A percentile compares a stretch with the other conserved stretches of the same genome.
Conservation (phyloP, 2,888 invertebrate species). For the Tenthredo scrophulariae region DNA sequence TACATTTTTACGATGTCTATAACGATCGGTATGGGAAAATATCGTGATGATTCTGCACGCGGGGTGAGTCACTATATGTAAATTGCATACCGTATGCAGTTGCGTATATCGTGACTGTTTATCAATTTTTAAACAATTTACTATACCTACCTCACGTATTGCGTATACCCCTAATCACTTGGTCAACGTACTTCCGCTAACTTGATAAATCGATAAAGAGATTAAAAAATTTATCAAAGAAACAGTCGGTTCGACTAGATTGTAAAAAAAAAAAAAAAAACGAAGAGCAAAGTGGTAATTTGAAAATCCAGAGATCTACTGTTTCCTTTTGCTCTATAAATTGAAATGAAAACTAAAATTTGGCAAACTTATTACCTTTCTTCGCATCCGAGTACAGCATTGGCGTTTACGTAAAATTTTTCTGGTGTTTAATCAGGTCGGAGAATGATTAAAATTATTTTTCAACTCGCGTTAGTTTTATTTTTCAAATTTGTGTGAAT, state of each 20-base stretch:
- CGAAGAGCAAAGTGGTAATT: not conserved
- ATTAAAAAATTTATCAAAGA: not conserved
- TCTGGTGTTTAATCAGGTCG: too few species aligned
- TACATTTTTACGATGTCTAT: not conserved
- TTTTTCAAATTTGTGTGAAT: too few species aligned
- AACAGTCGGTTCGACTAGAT: not conserved
- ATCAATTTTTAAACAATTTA: slow-evolving; percentile 21
- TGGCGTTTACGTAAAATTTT: too few species aligned
- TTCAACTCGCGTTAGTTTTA: too few species aligned
- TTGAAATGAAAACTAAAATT: too few species aligned
- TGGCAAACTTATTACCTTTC: not conserved
- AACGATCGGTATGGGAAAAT: not conserved
- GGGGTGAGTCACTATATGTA: not conserved
- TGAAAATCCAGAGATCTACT: not conserved
- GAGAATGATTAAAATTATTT: too few species aligned
- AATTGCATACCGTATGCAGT: not conserved
- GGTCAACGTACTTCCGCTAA: not conserved
- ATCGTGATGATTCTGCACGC: not conserved
- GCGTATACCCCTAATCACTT: not conserved
- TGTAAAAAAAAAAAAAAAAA: not conserved
- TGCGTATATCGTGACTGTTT: not conserved
- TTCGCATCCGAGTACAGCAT: too few species aligned
- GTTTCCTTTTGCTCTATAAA: too few species aligned
- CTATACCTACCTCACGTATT: not conserved
- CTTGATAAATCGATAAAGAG: slow-evolving; percentile 5